Percentiles rank a stretch among this genome's conserved stretches.
phyloP scores from a whole-genome alignment of 2,113 vertebrate genomes.

The Scomber colias region DNA sequence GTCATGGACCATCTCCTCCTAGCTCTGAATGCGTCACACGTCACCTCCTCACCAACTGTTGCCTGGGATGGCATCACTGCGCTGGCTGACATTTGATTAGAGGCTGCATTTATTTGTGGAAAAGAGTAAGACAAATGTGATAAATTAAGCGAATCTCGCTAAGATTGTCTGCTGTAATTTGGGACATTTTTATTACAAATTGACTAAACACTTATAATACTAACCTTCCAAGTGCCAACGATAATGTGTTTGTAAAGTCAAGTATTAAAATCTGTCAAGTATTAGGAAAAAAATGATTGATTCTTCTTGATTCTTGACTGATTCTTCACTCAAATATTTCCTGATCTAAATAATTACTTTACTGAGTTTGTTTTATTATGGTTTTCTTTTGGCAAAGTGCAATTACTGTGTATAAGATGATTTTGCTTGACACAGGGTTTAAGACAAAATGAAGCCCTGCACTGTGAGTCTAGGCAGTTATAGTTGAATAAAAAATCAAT shows the following conservation, averaged over 20 bases:
- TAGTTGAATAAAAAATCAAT: too few relatives aligned
- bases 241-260: not conserved
- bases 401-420: too few relatives aligned
- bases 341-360: too few relatives aligned
- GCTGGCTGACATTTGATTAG: constrained; percentile 57
- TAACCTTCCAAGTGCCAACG: not conserved
- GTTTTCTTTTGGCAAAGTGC: too few relatives aligned
- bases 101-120: constrained; percentile 42
- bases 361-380: too few relatives aligned
- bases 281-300: too few relatives aligned
- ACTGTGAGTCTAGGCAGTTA: too few relatives aligned
- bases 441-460: too few relatives aligned
- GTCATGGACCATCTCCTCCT: constrained; percentile 71
- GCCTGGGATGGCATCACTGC: constrained; percentile 44
- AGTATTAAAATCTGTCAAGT: not conserved
- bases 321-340: not conserved
- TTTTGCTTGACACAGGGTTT: too few relatives aligned
- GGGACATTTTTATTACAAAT: not conserved
- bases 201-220: not conserved
- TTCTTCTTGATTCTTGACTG: not conserved
- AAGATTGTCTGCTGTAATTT: not conserved
- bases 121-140: constrained; percentile 22
- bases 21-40: constrained; percentile 57
- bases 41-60: constrained; percentile 75
- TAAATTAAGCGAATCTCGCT: not conserved